phyloP scores from a whole-genome alignment of 2,797 vertebrate species.

The Psittacula derbiana region DNA sequence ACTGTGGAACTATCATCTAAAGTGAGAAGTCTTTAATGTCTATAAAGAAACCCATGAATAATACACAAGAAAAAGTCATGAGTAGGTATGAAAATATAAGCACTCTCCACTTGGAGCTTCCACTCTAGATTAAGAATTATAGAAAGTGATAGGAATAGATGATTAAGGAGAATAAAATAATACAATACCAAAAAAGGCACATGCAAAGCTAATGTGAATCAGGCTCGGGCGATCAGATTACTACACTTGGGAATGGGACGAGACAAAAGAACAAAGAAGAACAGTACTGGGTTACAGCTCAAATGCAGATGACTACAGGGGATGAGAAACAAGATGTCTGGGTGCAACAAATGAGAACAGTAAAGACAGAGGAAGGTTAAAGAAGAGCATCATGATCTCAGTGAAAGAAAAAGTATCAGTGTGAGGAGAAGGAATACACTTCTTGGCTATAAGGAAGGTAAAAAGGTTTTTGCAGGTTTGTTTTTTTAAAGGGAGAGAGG shows the following conservation, averaged over 20 bases:
- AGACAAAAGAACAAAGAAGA: neutral
- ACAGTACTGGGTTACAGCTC: neutral
- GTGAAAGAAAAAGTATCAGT: neutral
- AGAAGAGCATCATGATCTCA: neutral
- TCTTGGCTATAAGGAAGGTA: neutral
- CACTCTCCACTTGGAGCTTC: neutral
- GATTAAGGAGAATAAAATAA: neutral
- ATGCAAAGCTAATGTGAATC: neutral
- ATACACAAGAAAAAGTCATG: neutral
- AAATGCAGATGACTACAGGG: fast-evolving
- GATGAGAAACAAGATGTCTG: neutral
- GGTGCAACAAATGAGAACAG: neutral
- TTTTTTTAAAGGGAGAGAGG: neutral
- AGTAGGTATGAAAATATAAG: neutral
- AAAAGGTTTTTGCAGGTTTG: neutral
- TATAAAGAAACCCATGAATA: neutral
- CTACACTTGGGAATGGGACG: neutral
- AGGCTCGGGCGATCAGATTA: neutral
- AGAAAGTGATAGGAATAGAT: neutral
- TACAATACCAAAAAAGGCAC: neutral
- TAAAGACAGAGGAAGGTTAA: neutral
- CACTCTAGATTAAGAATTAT: neutral
- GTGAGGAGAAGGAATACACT: neutral
- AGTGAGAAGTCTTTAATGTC: neutral
- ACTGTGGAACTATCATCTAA: neutral